Evolutionary conservation across 2,797 vertebrate genomes (phyloP), one percentile per base, ranked within the genome.

Genomic region (Ctenosaura bakeri): DNA sequence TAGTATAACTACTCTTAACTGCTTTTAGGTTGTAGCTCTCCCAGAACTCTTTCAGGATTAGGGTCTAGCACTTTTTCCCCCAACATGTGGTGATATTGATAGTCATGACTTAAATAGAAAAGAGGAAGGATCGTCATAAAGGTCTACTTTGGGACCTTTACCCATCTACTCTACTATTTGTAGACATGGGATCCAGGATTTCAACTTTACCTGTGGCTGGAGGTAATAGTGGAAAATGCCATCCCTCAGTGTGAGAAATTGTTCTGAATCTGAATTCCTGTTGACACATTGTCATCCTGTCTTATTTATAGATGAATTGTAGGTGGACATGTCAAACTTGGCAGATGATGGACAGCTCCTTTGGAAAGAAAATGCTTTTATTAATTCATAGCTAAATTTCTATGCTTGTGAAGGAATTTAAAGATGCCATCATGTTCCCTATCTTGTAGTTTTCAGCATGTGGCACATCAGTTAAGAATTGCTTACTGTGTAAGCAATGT

Each of bases 381-480:
- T 22, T 89, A 82, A 89, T 29, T 52, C 42, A 50, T 56, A 38
- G 16, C 20, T 88, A 6, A 80, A 18, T 54, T n/a, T 83, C 6
- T 42, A 78, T 59, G 76, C 0, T 32, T 74, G 0, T 16, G 12
- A 1, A 9, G 64, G 26, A 32, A 35, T 3, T 62, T 7, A 12
- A 82, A 14, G 6, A 24, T n/a, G 42, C 10, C 4, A 32, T 86
- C 62, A 52, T 18, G 35, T 62, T 29, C 16, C 35, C 24, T 35
- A 86, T 54, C 12, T 85, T 42, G 1, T 78, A 59, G 50, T 32
- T 89, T 79, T 9, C 64, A 66, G 64, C 64, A 29, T 66, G 24
- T 29, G 26, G 32, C 29, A 42, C 26, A 84, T 46, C 6, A 54
- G n/a, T 54, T 20, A 26, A 88, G 4, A 86, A 85, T 9, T 86